Base-by-base conservation (phyloP, 1,140 invertebrate species). In the Vollenhovia emeryi region DNA sequence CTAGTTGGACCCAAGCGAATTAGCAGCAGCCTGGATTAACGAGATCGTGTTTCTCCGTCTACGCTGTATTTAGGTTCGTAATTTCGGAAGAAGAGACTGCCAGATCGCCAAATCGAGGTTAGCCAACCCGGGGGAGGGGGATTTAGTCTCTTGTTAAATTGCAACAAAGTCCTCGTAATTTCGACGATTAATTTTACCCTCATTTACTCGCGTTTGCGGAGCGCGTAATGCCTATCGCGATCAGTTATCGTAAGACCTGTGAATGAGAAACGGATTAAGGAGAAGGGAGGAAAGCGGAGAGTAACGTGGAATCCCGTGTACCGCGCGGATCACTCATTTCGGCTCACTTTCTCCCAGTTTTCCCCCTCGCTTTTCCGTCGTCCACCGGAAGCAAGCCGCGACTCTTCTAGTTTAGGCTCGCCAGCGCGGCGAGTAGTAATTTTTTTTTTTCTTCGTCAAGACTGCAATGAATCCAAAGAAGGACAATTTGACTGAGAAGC, bases 391-490 rank as follows among this genome's bases (percentile, higher is more conserved):
- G 4, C 50, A 15, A 33, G 18, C 13, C 40, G 36, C 84, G 27
- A 50, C 24, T 50, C 36, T 75, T 60, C 68, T 74, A 78, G 69
- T 66, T 82, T 82, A 82, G 50, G 24, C 40, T 45, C 30, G 66
- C 68, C 75, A 45, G 27, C 4, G 24, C 79, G 66, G 62, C 75
- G 66, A n/a, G n/a, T 84, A 48, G 60, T 80, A 59, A 73, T 82
- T 86, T 89, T 59, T 50, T 48, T 83, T 50, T 50, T 84, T 74
- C 87, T 89, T 90, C 89, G 88, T 89, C 92, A 94, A 94, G 94
- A 94, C 94, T 94, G 93, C 93, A 87, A 93, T 91, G 57, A 92
- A 94, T 94, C 94, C 93, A 94, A 94, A 95, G 94, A 94, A 93
- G 91, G 89, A 87, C 79, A 82, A 92, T 89, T 91, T 69, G 91